Evolutionary conservation across 2,797 vertebrate genomes (phyloP), one percentile per base, ranked within the genome.

Genomic region (Echiichthys vipera): DNA sequence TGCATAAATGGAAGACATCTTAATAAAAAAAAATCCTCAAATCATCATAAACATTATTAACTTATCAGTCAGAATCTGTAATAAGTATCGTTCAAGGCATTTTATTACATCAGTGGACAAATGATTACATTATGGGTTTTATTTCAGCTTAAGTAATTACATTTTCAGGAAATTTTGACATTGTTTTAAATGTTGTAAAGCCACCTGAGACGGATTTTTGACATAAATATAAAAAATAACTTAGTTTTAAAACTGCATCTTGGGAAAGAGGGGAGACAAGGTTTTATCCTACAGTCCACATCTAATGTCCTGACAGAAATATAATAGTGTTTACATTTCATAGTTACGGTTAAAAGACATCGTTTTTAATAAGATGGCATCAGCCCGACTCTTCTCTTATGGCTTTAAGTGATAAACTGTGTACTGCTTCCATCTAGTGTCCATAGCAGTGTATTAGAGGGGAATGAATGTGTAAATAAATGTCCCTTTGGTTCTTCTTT

Each of bases 401-500:
- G n/a, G 13, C 2, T 1, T 1, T n/a, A 13, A n/a, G 11, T 0
- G 1, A 39, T 47, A 10, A 57, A 39, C 49, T 49, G 59, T 62
- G 10, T 24, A 24, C n/a, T 85, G 45, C 25, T 49, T 54, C 89
- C 65, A 81, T 74, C 87, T 89, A 65, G 85, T 84, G 89, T 49
- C 56, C 46, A 61, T 8, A 32, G 0, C 4, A 5, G 36, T 43
- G 57, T 24, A 61, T 6, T 24, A 11, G 34, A 61, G 36, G 15
- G 9, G 58, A 64, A 47, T 36, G 0, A 42, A 30, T 42, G 13
- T 17, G 30, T 32, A 32, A n/a, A 32, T 32, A 13, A 36, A 36
- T 36, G 12, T 36, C 34, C 4, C 14, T 14, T 14, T 36, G 34
- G 34, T 14, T 67, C 18, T 27, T 49, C 17, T 51, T 50, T 20